phyloP scores from a whole-genome alignment of 64 coral and sea anemone genomes.

The Porites australiensis region DNA sequence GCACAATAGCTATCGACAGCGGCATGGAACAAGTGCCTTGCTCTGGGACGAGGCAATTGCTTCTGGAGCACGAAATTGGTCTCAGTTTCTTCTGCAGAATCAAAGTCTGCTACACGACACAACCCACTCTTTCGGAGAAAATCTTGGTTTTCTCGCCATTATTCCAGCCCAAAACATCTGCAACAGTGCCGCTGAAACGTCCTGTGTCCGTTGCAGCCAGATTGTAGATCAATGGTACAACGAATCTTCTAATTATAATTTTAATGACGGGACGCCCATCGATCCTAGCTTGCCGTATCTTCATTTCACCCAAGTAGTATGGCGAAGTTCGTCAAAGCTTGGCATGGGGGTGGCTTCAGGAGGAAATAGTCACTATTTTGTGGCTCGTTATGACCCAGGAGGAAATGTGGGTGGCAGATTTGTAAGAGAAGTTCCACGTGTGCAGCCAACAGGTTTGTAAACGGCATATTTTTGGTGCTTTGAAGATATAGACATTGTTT shows the following conservation, averaged over 20 bases:
- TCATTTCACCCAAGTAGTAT: conserved; percentile 16
- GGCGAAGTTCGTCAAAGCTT: background rate
- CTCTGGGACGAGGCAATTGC: background rate
- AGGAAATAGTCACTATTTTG: background rate
- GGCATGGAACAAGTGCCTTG: background rate
- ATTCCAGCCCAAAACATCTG: background rate
- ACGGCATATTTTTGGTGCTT: background rate
- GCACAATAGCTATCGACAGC: background rate
- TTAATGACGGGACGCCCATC: background rate
- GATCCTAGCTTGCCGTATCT: background rate
- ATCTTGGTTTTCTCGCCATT: background rate
- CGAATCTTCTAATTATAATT: conserved; percentile 12
- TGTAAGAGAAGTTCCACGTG: background rate
- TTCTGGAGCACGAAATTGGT: conserved; percentile 1
- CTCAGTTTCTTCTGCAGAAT: conserved; percentile 16
- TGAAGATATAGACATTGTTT: no score
- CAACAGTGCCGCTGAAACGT: background rate
- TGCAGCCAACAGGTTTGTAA: conserved; percentile 8
- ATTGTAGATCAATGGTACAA: background rate
- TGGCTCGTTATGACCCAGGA: background rate
- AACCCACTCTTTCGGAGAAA: background rate
- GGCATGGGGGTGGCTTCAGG: background rate
- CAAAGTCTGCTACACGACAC: background rate
- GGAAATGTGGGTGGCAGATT: background rate
- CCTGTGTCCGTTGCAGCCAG: background rate